These are phyloP conservation scores for Metallyticus violacea DNA, from an alignment of 2,888 invertebrate species.

Conservation along the genomic window DNA sequence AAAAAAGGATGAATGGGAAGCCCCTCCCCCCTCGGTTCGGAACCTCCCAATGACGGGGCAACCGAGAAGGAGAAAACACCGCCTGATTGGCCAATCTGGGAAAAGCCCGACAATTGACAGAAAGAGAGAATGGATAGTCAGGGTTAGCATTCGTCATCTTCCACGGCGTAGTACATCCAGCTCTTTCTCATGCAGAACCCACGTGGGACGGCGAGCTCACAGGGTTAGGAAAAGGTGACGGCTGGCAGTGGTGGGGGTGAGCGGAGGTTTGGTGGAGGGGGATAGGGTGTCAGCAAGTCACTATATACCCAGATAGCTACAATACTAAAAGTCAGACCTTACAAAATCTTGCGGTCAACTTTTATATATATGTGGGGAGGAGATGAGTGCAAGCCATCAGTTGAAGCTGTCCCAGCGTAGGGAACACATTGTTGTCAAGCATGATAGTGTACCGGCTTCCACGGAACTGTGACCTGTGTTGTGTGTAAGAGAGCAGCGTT, in stretches of 20 bases:
- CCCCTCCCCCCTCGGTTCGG: slow-evolving; percentile 24
- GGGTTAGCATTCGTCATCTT: slow-evolving; percentile 6
- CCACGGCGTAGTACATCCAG: background rate
- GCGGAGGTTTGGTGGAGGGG: background rate
- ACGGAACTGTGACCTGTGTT: background rate
- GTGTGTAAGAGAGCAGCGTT: background rate
- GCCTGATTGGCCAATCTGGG: slow-evolving; percentile 22
- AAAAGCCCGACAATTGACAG: slow-evolving; percentile 20
- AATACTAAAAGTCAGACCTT: background rate
- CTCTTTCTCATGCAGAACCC: background rate
- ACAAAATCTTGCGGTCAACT: slow-evolving; percentile 3
- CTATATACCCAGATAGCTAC: background rate
- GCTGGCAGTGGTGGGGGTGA: background rate
- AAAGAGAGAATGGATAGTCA: background rate
- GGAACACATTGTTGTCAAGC: background rate
- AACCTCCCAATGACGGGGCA: slow-evolving; percentile 20
- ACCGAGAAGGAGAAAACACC: background rate
- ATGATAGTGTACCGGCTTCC: background rate
- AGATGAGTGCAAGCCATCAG: background rate
- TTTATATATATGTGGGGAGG: slow-evolving; percentile 2
- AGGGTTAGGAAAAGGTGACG: background rate
- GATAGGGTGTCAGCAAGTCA: background rate
- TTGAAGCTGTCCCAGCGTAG: background rate
- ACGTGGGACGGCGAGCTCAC: slow-evolving; percentile 1
- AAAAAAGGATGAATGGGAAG: slow-evolving; percentile 30